Conservation (phyloP, 53 echinoderm and acorn worm genomes). For the Holothuria leucospilota region DNA sequence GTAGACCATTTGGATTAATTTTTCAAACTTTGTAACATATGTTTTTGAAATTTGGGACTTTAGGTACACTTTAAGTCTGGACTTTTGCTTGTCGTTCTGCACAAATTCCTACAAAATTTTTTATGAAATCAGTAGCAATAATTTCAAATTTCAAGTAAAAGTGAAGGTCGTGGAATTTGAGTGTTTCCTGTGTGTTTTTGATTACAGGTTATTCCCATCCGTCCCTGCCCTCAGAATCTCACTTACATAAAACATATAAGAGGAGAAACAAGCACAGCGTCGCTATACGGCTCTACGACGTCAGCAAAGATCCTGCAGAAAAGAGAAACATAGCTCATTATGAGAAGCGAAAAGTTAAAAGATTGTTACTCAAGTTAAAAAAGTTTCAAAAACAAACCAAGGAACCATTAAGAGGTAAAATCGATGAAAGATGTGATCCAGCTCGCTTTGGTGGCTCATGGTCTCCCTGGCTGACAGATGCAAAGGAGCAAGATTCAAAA, state of each 20-base stretch:
- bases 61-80: too few relatives aligned
- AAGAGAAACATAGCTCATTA: constrained; percentile 46
- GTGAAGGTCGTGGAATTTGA: too few relatives aligned
- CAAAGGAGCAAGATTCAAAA: background rate
- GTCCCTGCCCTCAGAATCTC: constrained; percentile 1
- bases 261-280: constrained; percentile 5
- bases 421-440: constrained; percentile 46
- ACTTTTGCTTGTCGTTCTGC: too few relatives aligned
- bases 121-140: too few relatives aligned
- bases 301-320: constrained; percentile 56
- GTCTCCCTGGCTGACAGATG: constrained; percentile 62
- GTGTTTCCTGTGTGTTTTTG: too few relatives aligned
- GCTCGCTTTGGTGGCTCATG: constrained; percentile 53
- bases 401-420: constrained; percentile 6
- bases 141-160: too few relatives aligned
- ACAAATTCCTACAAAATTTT: too few relatives aligned
- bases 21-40: too few relatives aligned
- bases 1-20: too few relatives aligned
- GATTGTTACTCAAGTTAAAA: constrained; percentile 33
- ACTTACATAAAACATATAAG: background rate
- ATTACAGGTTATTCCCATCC: background rate
- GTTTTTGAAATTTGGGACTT: too few relatives aligned
- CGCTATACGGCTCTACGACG: constrained; percentile 56
- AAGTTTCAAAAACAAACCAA: constrained; percentile 48
- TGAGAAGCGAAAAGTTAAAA: constrained; percentile 30